Conservation (phyloP, 2,888 invertebrate species). For the Lacanobia oleracea region DNA sequence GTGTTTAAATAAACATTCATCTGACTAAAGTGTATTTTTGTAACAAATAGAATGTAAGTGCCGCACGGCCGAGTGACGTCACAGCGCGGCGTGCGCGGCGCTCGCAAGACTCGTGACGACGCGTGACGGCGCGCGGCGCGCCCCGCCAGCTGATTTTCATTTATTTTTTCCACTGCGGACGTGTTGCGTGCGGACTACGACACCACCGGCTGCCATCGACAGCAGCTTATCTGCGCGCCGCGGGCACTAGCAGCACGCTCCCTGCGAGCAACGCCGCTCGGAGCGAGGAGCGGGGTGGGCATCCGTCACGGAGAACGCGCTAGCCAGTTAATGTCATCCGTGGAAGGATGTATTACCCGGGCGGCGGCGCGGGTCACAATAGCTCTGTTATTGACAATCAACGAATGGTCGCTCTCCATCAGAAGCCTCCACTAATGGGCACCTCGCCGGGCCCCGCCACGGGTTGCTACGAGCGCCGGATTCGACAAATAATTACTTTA, state of each 20-base stretch:
- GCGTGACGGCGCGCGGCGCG: too few species aligned
- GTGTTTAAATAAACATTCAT: conserved; percentile 36
- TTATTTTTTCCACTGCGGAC: too few species aligned
- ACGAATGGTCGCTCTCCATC: conserved; percentile 40
- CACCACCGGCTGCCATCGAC: not conserved
- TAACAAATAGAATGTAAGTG: conserved; percentile 1
- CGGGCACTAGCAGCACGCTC: not conserved
- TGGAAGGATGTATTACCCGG: not conserved
- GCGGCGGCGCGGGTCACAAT: not conserved
- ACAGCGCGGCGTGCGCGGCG: not conserved
- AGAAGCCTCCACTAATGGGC: conserved; percentile 4
- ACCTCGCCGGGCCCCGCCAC: not conserved
- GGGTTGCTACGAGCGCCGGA: not conserved
- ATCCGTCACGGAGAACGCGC: not conserved
- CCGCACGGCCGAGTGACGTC: not conserved
- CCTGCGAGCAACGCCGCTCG: not conserved
- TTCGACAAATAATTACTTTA: conserved; percentile 41
- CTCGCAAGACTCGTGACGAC: not conserved
- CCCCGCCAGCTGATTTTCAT: too few species aligned
- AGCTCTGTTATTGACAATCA: conserved; percentile 43
- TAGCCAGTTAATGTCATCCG: not conserved
- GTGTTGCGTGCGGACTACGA: too few species aligned
- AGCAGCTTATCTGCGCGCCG: not conserved
- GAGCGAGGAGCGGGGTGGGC: too few species aligned
- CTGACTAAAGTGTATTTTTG: conserved; percentile 21